A percentile compares a stretch with the other conserved stretches of the same genome.
These are phyloP conservation scores for Pogonocherus hispidulus DNA, from an alignment of 2,888 invertebrate genomes.

Conservation along the genomic window DNA sequence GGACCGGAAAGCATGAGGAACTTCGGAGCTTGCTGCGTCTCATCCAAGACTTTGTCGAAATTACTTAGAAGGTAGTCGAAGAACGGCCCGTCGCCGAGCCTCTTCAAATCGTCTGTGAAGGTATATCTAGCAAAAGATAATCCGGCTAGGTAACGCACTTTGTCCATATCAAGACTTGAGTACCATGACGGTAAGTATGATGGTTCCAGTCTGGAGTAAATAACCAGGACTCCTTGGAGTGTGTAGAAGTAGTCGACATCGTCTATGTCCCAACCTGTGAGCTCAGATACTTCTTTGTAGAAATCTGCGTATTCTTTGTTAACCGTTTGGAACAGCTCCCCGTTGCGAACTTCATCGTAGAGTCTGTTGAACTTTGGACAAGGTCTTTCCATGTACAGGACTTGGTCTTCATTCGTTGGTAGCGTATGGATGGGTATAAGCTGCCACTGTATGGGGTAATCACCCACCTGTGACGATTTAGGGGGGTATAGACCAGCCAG, in stretches of 20 bases:
- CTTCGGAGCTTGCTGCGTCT: conserved; percentile 65
- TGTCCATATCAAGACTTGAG: background rate
- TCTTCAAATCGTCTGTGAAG: conserved; percentile 72
- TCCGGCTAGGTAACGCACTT: conserved; percentile 73
- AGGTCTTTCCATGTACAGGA: conserved; percentile 69
- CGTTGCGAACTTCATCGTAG: conserved; percentile 68
- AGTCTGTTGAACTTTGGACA: conserved; percentile 78
- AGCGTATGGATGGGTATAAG: conserved; percentile 79
- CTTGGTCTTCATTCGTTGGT: conserved; percentile 56
- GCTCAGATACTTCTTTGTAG: conserved; percentile 75
- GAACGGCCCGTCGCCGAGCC: conserved; percentile 75
- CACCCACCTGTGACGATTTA: conserved; percentile 72
- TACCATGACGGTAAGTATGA: conserved; percentile 16
- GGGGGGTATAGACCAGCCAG: conserved; percentile 84
- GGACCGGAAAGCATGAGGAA: conserved; percentile 84
- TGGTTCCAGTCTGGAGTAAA: background rate
- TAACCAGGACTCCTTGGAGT: background rate
- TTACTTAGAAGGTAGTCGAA: conserved; percentile 78
- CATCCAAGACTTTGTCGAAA: conserved; percentile 67
- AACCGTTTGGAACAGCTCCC: conserved; percentile 63
- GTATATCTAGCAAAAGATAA: conserved; percentile 73
- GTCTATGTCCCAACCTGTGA: conserved; percentile 70
- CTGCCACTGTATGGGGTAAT: conserved; percentile 71
- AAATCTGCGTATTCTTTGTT: conserved; percentile 73
- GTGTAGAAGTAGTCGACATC: background rate